A percentile compares a stretch with the other conserved stretches of the same genome.
Evolutionary conservation across 2,888 invertebrate species (phyloP).

Genomic region (Tolmerus cingulatus): DNA sequence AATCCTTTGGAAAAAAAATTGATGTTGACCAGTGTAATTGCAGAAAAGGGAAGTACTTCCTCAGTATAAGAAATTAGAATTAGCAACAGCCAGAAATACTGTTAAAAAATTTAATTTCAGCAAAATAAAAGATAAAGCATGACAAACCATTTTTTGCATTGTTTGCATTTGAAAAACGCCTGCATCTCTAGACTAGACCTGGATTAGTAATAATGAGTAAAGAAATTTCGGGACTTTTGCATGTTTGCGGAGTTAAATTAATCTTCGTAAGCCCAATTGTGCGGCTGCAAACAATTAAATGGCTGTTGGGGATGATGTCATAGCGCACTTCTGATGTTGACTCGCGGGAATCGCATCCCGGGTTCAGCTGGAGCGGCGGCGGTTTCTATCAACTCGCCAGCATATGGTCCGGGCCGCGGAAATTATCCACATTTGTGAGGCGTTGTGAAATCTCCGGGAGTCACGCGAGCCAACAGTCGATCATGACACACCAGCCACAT

Average conservation of each 20-base stretch:
- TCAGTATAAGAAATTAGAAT: no score
- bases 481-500: background rate
- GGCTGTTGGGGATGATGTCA: background rate
- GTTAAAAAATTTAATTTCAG: no score
- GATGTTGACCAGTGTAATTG: no score
- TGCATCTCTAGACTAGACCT: background rate
- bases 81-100: no score
- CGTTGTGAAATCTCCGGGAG: background rate
- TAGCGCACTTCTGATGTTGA: background rate
- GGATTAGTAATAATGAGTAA: background rate
- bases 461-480: background rate
- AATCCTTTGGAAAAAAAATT: no score
- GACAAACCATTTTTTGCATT: no score
- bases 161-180: background rate
- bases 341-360: background rate
- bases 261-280: background rate
- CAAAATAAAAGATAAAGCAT: no score
- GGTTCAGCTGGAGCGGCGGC: background rate
- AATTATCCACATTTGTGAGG: slow-evolving; percentile 11
- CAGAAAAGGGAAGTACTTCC: no score
- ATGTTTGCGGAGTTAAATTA: background rate
- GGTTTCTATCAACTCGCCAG: background rate
- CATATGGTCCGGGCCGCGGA: background rate
- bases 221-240: background rate
- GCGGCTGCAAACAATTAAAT: background rate